A percentile compares a stretch with the other conserved stretches of the same genome.
phyloP scores from a whole-genome alignment of 2,888 invertebrate species.

The Antheraea assamensis region DNA sequence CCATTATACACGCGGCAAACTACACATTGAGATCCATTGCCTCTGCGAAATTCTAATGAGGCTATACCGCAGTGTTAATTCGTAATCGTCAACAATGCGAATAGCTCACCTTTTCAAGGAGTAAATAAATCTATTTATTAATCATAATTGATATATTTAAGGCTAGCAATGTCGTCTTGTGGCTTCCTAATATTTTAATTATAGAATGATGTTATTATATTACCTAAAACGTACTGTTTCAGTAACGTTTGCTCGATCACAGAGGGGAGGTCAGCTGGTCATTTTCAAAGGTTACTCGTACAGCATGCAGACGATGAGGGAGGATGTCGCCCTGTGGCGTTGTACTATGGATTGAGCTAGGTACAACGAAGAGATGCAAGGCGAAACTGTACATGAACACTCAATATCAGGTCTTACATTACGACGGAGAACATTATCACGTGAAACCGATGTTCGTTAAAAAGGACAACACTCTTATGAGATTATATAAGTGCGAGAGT shows the following conservation, averaged over 20 bases:
- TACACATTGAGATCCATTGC: too few species aligned
- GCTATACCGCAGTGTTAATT: too few species aligned
- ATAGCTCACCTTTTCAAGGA: too few species aligned
- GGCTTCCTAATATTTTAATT: background rate
- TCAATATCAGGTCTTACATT: background rate
- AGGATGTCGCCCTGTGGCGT: conserved; percentile 25
- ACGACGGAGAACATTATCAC: background rate
- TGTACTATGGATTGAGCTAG: background rate
- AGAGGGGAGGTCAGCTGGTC: conserved; percentile 57
- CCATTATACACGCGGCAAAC: too few species aligned
- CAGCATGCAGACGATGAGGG: conserved; percentile 48
- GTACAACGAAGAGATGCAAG: background rate
- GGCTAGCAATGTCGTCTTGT: background rate
- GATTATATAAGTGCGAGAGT: background rate
- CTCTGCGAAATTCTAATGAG: too few species aligned
- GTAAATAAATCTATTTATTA: background rate
- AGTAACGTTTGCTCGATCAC: conserved; percentile 58
- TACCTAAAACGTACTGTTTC: conserved; percentile 34
- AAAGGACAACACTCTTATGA: background rate
- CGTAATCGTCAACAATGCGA: too few species aligned
- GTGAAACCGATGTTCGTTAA: background rate
- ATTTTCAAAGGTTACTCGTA: conserved; percentile 44
- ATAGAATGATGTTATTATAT: background rate
- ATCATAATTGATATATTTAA: background rate
- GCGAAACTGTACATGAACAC: background rate